Conservation (phyloP, 2,888 invertebrate genomes). For the Eudemis profundana region DNA sequence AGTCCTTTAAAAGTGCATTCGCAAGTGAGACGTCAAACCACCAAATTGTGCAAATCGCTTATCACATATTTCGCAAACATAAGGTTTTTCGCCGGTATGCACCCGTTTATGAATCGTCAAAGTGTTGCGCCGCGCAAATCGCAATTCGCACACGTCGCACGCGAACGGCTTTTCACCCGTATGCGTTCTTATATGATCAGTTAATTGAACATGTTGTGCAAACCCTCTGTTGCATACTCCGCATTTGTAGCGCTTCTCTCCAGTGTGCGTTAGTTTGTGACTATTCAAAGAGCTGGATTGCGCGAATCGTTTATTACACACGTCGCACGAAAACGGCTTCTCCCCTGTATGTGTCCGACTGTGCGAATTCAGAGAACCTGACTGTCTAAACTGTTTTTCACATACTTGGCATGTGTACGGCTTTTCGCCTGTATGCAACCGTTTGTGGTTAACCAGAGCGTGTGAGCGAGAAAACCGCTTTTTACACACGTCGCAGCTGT, state of each 20-base stretch:
- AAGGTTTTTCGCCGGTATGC: not conserved
- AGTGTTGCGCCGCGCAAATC: not conserved
- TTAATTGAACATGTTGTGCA: too few relatives aligned
- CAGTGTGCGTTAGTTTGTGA: not conserved
- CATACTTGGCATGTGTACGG: not conserved
- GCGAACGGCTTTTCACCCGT: conserved; percentile 2
- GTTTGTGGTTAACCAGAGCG: not conserved
- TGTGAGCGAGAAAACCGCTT: not conserved
- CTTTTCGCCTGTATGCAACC: not conserved
- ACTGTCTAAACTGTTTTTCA: not conserved
- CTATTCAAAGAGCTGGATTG: not conserved
- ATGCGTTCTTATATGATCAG: not conserved
- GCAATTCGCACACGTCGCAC: not conserved
- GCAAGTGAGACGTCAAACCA: not conserved
- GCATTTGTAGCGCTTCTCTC: not conserved
- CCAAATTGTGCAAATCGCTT: not conserved
- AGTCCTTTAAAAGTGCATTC: too few relatives aligned
- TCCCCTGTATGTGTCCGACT: not conserved
- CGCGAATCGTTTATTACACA: not conserved
- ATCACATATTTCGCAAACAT: not conserved
- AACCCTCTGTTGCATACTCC: not conserved
- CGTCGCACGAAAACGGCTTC: not conserved
- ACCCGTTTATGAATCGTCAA: not conserved
- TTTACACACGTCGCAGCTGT: not conserved
- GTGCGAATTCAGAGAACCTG: not conserved